Evolutionary conservation across 2,797 vertebrate genomes (phyloP).

Genomic region (Acanthurus lineatus): DNA sequence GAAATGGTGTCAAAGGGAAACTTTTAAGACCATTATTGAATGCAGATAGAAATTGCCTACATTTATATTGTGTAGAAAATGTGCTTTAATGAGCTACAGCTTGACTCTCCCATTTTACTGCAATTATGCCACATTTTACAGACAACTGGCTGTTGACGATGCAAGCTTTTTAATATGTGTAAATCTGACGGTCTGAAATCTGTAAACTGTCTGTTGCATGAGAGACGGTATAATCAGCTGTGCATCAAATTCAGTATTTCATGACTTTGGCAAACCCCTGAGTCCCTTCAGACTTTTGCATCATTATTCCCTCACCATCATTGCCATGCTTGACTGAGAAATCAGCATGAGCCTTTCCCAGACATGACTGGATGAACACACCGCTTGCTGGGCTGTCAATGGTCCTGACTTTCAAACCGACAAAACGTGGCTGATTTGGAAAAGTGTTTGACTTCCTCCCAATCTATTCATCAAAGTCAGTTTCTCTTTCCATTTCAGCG

Average conservation of each 20-base stretch:
- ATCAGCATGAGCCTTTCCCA: constrained; percentile 1
- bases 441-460: background rate
- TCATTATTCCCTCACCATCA: constrained; percentile 18
- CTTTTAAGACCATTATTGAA: too few species aligned
- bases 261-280: constrained; percentile 7
- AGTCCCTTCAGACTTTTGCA: constrained; percentile 11
- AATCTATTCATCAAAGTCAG: constrained; percentile 6
- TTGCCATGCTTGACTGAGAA: constrained; percentile 7
- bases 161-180: constrained; percentile 8
- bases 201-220: background rate
- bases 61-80: too few species aligned
- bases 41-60: too few species aligned
- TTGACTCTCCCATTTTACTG: background rate
- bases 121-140: constrained; percentile 16
- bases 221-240: constrained; percentile 32
- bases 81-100: too few species aligned
- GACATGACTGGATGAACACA: constrained; percentile 13
- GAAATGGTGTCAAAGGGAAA: too few species aligned
- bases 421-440: constrained; percentile 2
- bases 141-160: background rate
- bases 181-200: constrained; percentile 13
- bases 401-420: constrained; percentile 16
- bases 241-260: constrained; percentile 32
- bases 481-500: background rate
- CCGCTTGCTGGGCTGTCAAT: constrained; percentile 5